These are phyloP conservation scores for Brachionus rotundiformis DNA, from an alignment of 1,140 invertebrate species.

Conservation along the genomic window DNA sequence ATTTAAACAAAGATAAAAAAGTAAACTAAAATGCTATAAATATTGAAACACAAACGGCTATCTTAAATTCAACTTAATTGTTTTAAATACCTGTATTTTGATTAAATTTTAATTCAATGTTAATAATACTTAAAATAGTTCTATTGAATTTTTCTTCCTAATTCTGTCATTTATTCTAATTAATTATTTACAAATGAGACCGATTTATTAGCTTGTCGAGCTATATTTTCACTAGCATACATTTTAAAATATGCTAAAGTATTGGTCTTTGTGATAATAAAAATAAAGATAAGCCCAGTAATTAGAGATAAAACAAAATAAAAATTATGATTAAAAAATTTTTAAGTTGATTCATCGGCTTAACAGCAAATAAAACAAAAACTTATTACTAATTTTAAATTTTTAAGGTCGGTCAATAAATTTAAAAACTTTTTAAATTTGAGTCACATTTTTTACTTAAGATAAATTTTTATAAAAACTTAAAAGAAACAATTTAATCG, in stretches of 20 bases:
- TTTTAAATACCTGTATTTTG: too few relatives aligned
- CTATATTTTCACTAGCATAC: background rate
- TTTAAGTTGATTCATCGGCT: slow-evolving; percentile 30
- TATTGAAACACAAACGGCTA: too few relatives aligned
- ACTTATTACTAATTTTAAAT: slow-evolving; percentile 7
- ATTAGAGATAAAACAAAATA: slow-evolving; percentile 22
- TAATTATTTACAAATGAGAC: background rate
- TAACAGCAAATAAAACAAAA: slow-evolving; percentile 25
- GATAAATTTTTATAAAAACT: background rate
- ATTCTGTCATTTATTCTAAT: background rate
- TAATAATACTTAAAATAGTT: too few relatives aligned
- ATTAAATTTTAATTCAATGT: too few relatives aligned
- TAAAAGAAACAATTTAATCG: background rate
- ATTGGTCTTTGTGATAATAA: background rate
- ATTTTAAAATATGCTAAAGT: background rate
- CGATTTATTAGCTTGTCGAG: background rate
- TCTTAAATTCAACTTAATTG: background rate
- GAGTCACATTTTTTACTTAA: background rate
- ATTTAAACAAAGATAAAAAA: background rate
- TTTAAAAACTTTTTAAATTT: background rate
- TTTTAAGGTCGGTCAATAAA: background rate
- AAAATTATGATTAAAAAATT: background rate
- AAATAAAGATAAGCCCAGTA: slow-evolving; percentile 32
- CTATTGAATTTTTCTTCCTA: too few relatives aligned
- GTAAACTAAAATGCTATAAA: slow-evolving; percentile 10